Conservation (phyloP, 1,140 invertebrate species). For the Hyles vespertilio region DNA sequence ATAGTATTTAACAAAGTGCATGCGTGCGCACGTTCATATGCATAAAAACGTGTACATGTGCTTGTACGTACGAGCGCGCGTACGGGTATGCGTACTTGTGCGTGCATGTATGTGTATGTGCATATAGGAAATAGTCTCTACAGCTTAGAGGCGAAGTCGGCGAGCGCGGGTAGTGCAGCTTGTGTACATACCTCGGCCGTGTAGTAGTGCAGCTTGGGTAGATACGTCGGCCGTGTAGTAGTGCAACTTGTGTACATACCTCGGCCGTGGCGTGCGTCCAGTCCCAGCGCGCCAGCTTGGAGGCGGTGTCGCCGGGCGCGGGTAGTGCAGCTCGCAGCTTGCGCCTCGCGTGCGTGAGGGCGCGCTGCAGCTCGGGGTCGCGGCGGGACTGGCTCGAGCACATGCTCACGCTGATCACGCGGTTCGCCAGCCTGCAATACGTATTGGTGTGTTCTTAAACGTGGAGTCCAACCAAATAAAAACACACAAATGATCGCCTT, state of each 20-base stretch:
- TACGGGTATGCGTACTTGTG: too few relatives aligned
- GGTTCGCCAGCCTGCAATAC: conserved; percentile 86
- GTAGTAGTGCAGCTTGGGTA: too few relatives aligned
- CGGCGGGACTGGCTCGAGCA: conserved; percentile 97
- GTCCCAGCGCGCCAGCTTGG: conserved; percentile 87
- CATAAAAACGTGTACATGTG: too few relatives aligned
- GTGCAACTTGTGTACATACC: conserved; percentile 58
- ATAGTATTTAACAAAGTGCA: too few relatives aligned
- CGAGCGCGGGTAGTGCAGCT: too few relatives aligned
- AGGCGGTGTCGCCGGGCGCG: conserved; percentile 94
- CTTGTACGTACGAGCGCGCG: too few relatives aligned
- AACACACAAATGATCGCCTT: background rate
- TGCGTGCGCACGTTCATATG: too few relatives aligned
- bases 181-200: too few relatives aligned
- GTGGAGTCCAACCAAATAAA: background rate
- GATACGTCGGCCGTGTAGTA: too few relatives aligned
- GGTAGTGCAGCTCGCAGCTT: conserved; percentile 88
- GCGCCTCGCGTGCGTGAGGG: conserved; percentile 89
- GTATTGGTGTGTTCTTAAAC: background rate
- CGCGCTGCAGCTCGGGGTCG: conserved; percentile 91
- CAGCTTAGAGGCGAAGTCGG: too few relatives aligned
- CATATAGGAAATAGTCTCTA: too few relatives aligned
- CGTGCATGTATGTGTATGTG: too few relatives aligned
- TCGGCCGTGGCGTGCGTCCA: conserved; percentile 94
- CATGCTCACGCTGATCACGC: conserved; percentile 95